Conservation (phyloP, 1,140 invertebrate species). For the Forficula auricularia region DNA sequence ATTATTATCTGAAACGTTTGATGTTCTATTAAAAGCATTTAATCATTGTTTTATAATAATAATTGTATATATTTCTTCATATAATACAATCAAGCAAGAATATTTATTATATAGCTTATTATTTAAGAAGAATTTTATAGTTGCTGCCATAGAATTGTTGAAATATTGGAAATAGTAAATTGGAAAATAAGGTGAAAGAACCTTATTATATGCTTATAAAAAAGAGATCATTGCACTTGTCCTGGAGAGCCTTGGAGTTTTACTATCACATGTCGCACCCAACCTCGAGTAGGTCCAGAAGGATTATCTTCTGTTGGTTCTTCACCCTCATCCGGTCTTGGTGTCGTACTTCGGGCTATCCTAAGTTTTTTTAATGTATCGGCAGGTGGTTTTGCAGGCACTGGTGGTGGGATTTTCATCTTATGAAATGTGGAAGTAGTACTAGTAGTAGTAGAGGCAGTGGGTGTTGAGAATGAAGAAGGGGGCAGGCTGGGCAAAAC, state of each 20-base stretch:
- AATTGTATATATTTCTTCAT: too few relatives aligned
- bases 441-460: constrained; percentile 6
- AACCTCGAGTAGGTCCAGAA: constrained; percentile 23
- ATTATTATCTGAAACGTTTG: too few relatives aligned
- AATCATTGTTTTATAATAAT: too few relatives aligned
- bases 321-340: constrained; percentile 8
- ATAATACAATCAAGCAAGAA: too few relatives aligned
- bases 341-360: not conserved
- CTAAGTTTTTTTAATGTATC: constrained; percentile 16
- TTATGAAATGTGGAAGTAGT: constrained; percentile 11
- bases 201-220: not conserved
- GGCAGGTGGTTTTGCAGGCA: constrained; percentile 23
- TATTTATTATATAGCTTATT: too few relatives aligned
- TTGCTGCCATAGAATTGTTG: not conserved
- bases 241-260: constrained; percentile 24
- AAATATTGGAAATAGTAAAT: not conserved
- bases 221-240: not conserved
- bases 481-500: not conserved
- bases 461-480: constrained; percentile 8
- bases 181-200: not conserved
- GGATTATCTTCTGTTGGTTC: constrained; percentile 12
- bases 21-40: too few relatives aligned
- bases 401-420: constrained; percentile 23
- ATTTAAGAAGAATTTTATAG: too few relatives aligned
- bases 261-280: constrained; percentile 32